Evolutionary conservation across 2,888 invertebrate genomes (phyloP), one percentile per base, ranked within the genome.

Genomic region (Zygaena filipendulae): DNA sequence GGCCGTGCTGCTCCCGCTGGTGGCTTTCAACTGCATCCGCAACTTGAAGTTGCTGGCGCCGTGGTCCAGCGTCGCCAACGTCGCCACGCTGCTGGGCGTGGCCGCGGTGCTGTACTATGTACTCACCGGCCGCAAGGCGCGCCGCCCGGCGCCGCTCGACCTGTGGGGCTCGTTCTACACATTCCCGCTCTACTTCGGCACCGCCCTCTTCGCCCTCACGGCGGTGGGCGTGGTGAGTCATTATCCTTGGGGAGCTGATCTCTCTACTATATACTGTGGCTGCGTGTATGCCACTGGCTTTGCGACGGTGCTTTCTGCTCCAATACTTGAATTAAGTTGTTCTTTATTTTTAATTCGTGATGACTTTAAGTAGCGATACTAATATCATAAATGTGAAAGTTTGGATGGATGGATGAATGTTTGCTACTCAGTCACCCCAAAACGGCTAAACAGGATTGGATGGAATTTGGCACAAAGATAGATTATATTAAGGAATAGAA

Each of bases 181-280:
- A 3, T 85, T 88, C 50, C 91, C 93, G 0, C 68, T 95, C 8
- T 95, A 88, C 59, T 92, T 95, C 54, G 95, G 96, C 2, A 95
- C 95, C 0, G 91, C 92, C 2, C 80, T 97, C 31, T 97, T 95
- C 63, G 92, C 96, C 0, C 83, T 96, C 44, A 96, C 90, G 44
- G 89, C 90, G 2, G 88, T 90, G 16, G 90, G 90, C 11, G 88
- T 90, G 68, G 90, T 90, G 53, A 82, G 87, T 64, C 13, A 7
- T n/a, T n/a, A 24, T 12, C 27, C 13, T 29, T 10, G 18, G 14
- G 11, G 16, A 13, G 11, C 11, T 23, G n/a, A n/a, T n/a, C n/a
- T n/a, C n/a, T n/a, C n/a, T n/a, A n/a, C n/a, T n/a, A n/a, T n/a
- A n/a, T n/a, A n/a, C n/a, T n/a, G n/a, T n/a, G n/a, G n/a, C n/a